Conservation (phyloP, 2,888 invertebrate species). For the Mamestra brassicae region DNA sequence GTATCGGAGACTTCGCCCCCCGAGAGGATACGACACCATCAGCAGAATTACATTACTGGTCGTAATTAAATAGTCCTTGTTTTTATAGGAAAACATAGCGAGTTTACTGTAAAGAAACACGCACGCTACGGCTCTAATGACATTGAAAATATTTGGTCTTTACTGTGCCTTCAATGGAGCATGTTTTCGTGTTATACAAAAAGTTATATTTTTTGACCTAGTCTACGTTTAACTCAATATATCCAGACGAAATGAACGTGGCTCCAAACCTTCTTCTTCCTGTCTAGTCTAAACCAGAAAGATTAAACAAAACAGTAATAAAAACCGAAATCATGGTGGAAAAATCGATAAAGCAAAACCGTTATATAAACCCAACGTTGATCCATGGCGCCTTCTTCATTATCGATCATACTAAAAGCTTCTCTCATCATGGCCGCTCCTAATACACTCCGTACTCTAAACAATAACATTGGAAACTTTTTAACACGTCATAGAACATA, state of each 20-base stretch:
- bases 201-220: constrained; percentile 35
- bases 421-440: constrained; percentile 80
- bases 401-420: constrained; percentile 81
- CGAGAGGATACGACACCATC: constrained; percentile 74
- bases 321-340: constrained; percentile 41
- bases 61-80: constrained; percentile 84
- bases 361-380: constrained; percentile 51
- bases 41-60: constrained; percentile 82
- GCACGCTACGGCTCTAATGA: constrained; percentile 38
- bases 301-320: constrained; percentile 28
- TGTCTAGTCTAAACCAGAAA: constrained; percentile 7
- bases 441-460: constrained; percentile 85
- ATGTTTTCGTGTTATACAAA: constrained; percentile 12
- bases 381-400: constrained; percentile 68
- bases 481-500: constrained; percentile 84
- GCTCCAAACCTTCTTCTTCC: background rate
- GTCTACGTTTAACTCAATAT: constrained; percentile 10
- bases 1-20: constrained; percentile 79
- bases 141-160: constrained; percentile 43
- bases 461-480: constrained; percentile 89
- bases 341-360: constrained; percentile 50
- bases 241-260: background rate
- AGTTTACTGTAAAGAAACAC: constrained; percentile 65
- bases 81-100: constrained; percentile 79
- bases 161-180: constrained; percentile 19